Evolutionary conservation across 2,113 vertebrate species (phyloP), one percentile per base, ranked within the genome.

Genomic region (Cinclus cinclus): DNA sequence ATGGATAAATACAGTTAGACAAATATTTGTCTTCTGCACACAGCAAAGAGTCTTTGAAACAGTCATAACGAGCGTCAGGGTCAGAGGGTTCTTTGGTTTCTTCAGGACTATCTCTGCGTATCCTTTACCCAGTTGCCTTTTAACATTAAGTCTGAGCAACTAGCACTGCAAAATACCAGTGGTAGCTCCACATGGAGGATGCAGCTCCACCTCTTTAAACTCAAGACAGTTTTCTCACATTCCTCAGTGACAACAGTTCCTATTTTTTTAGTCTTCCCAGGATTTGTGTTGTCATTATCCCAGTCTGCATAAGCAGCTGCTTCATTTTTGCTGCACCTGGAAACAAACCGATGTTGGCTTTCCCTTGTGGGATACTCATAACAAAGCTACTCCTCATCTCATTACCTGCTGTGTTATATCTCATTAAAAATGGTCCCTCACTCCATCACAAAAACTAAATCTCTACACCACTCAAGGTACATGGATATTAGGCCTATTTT

Each of bases 1-100:
- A 18, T 22, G 2, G 27, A 30, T 19, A 7, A 1, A 4, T 9
- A 4, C 0, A 11, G 19, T 16, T 19, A 22, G 28, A n/a, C 31
- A 67, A 41, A 4, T 37, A 20, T 9, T 74, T 78, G 47, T 30
- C 15, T 46, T 53, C 9, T 15, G 31, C 20, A 49, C 24, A 10
- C 3, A 25, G 55, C 2, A 25, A 23, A 21, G 41, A 19, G 46
- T 13, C 35, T 64, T 74, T 24, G 19, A 44, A 41, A 41, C 9
- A 23, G 17, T 4, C 0, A 0, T 31, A 33, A 27, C 16, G 42
- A 73, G 14, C 5, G 9, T 39, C 37, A 33, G 50, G 5, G 27
- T 53, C 27, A 1, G 11, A 50, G 37, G 28, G 13, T 37, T 80
- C 28, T n/a, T 37, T 9, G 3, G 11, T 13, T 76, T 50, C 49